phyloP scores from a whole-genome alignment of 2,113 vertebrate genomes.

The Bubo bubo region DNA sequence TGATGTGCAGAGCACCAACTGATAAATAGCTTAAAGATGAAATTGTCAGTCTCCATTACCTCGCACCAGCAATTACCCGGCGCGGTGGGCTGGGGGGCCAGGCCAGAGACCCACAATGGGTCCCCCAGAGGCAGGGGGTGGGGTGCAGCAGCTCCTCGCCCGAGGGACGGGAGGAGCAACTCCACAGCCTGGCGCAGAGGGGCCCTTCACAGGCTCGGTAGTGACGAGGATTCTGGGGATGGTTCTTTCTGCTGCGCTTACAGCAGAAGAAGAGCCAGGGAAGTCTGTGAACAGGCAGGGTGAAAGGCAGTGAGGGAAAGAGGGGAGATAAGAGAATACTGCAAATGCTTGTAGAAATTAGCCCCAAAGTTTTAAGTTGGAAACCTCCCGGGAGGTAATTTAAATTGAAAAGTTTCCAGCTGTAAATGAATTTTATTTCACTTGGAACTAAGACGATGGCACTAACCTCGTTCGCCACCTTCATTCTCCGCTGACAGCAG shows the following conservation, averaged over 20 bases:
- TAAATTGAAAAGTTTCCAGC: neutral
- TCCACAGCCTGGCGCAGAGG: neutral
- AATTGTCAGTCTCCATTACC: constrained; percentile 76
- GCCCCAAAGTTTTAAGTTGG: neutral
- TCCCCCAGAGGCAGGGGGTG: neutral
- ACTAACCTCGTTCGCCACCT: constrained; percentile 13
- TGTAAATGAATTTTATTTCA: neutral
- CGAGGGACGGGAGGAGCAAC: neutral
- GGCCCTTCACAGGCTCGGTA: neutral
- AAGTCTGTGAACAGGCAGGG: accelerated
- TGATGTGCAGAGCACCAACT: constrained; percentile 48
- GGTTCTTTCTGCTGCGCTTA: neutral
- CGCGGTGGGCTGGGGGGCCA: neutral
- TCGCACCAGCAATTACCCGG: constrained; percentile 27
- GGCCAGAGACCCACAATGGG: neutral
- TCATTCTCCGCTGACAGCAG: neutral
- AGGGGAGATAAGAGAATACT: neutral
- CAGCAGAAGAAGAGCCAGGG: neutral
- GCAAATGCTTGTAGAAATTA: neutral
- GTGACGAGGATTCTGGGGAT: neutral
- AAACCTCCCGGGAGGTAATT: neutral
- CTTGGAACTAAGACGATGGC: neutral
- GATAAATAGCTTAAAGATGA: constrained; percentile 72
- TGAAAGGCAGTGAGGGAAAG: neutral
- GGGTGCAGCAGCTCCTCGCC: neutral